phyloP scores from a whole-genome alignment of 2,113 vertebrate species.

The Coturnix japonica region DNA sequence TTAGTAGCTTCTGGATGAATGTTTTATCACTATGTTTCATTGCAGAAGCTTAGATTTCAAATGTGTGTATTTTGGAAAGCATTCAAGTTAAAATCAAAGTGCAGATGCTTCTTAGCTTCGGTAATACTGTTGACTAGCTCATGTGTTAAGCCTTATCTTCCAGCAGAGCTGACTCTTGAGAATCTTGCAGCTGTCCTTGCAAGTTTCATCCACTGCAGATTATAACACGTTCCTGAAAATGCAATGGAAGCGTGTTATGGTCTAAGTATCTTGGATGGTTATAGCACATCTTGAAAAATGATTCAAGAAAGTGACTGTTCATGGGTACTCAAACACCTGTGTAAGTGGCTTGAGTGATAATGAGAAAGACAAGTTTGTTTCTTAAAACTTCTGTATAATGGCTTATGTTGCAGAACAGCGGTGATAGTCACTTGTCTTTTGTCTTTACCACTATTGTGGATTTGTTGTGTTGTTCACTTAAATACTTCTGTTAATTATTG shows the following conservation, averaged over 20 bases:
- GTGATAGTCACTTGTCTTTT: background rate
- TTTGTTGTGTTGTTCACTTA: background rate
- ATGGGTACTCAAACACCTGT: background rate
- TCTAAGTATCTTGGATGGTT: background rate
- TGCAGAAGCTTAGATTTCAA: conserved; percentile 23
- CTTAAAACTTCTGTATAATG: no score
- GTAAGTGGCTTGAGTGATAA: accelerated
- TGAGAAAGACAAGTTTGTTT: background rate
- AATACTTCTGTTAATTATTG: background rate
- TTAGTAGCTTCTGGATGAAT: background rate
- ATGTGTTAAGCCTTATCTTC: background rate
- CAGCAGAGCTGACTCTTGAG: conserved; percentile 14
- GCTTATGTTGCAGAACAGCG: background rate
- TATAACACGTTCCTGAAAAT: conserved; percentile 13
- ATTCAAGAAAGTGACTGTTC: background rate
- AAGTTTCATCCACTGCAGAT: background rate
- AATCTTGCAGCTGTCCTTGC: conserved; percentile 21
- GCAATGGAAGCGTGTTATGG: background rate
- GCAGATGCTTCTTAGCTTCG: background rate
- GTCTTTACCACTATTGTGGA: background rate
- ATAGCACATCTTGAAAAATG: background rate
- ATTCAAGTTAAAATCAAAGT: conserved; percentile 15
- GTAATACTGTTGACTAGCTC: background rate
- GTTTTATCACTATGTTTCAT: background rate
- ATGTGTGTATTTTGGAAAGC: background rate